Conservation (phyloP, 2,888 invertebrate species). For the Rhagonycha lutea region DNA sequence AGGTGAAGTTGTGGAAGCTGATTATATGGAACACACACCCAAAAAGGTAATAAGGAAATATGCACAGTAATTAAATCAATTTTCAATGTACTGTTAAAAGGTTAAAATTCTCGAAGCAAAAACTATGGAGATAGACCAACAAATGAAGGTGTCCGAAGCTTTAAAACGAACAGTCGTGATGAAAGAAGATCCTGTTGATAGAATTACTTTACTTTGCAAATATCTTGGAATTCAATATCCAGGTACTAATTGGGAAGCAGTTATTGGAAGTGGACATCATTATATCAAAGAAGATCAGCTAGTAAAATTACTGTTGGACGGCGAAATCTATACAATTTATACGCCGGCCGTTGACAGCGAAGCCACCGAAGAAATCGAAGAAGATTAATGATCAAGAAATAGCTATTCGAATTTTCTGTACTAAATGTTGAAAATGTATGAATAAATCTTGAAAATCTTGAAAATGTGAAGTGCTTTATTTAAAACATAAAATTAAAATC, state of each 20-base stretch:
- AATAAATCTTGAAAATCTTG: neutral
- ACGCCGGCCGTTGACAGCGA: neutral
- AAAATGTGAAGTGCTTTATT: no score
- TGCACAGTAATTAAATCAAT: neutral
- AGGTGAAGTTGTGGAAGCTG: neutral
- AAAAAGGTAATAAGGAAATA: neutral
- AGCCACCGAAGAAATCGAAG: neutral
- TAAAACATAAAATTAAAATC: neutral
- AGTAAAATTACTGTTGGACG: slow-evolving; percentile 2
- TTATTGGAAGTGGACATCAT: slow-evolving; percentile 7
- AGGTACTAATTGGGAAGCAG: neutral
- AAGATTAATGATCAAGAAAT: neutral
- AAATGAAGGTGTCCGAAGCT: slow-evolving; percentile 9
- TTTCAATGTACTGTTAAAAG: neutral
- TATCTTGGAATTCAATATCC: slow-evolving; percentile 14
- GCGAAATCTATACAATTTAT: neutral
- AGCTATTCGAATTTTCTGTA: neutral
- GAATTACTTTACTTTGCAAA: slow-evolving; percentile 2
- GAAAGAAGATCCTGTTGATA: slow-evolving; percentile 1
- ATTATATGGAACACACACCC: neutral
- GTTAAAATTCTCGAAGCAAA: neutral
- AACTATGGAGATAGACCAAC: neutral
- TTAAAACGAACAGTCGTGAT: slow-evolving; percentile 6
- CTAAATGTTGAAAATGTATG: neutral
- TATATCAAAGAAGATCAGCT: neutral